A percentile compares a stretch with the other conserved stretches of the same genome.
phyloP scores from a whole-genome alignment of 2,888 invertebrate genomes.

The Stegophylla sp. region DNA sequence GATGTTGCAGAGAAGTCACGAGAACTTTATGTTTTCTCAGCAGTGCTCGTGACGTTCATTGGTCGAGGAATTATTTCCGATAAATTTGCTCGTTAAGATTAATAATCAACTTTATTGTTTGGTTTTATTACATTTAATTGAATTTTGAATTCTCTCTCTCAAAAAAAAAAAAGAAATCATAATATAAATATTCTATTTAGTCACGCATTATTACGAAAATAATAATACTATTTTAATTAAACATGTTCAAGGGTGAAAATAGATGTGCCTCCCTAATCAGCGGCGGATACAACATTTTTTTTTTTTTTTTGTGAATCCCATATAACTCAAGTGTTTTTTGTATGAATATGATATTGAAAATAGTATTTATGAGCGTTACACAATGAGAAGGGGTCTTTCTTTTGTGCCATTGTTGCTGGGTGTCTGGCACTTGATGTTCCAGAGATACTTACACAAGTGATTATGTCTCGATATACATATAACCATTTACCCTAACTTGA shows the following conservation, averaged over 20 bases:
- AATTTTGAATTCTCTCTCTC: too few relatives aligned
- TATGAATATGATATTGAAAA: neutral
- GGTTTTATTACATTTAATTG: too few relatives aligned
- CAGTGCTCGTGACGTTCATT: neutral
- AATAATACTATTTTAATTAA: too few relatives aligned
- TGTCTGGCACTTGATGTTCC: neutral
- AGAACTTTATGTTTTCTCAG: neutral
- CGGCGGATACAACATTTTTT: too few relatives aligned
- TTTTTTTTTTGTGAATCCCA: too few relatives aligned
- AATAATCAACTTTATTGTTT: too few relatives aligned
- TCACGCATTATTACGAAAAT: too few relatives aligned
- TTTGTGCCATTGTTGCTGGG: neutral
- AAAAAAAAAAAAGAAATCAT: too few relatives aligned
- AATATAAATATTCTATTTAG: too few relatives aligned
- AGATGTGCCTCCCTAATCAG: too few relatives aligned
- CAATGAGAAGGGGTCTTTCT: neutral
- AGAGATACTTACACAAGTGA: neutral
- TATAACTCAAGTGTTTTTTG: neutral
- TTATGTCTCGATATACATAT: neutral
- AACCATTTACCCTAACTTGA: neutral
- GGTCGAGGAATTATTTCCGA: neutral
- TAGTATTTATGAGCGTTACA: neutral
- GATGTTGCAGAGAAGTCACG: conserved; percentile 11
- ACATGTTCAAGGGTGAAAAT: too few relatives aligned
- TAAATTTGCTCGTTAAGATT: neutral